A percentile compares a stretch with the other conserved stretches of the same genome.
phyloP scores from a whole-genome alignment of 2,113 vertebrate species.

The Amia ocellicauda region DNA sequence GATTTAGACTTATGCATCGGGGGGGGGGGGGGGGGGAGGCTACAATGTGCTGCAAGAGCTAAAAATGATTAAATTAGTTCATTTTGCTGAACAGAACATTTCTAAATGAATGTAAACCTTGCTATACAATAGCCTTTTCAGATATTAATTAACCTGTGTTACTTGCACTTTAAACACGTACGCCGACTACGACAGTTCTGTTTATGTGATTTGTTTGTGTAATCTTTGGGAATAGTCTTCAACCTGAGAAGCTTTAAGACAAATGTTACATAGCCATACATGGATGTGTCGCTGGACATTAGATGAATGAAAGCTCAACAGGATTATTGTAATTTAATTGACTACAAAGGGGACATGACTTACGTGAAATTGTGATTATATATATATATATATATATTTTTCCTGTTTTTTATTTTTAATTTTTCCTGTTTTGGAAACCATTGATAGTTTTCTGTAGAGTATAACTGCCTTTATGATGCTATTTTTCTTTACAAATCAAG shows the following conservation, averaged over 20 bases:
- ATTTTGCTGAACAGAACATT: neutral
- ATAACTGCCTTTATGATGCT: too few relatives aligned
- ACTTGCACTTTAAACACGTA: neutral
- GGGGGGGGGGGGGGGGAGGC: neutral
- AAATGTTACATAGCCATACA: neutral
- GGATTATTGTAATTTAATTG: too few relatives aligned
- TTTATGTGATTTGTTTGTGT: neutral
- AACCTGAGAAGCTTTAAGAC: neutral
- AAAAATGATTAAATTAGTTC: neutral
- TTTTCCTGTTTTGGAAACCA: neutral
- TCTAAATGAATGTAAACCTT: neutral
- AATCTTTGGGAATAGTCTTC: too few relatives aligned
- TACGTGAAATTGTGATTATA: too few relatives aligned
- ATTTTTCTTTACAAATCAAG: too few relatives aligned
- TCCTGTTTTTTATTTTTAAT: neutral
- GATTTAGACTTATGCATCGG: neutral
- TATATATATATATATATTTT: too few relatives aligned
- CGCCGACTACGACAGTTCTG: neutral
- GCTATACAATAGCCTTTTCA: neutral
- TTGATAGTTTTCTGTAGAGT: too few relatives aligned
- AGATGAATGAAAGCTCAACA: too few relatives aligned
- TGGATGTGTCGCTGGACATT: too few relatives aligned
- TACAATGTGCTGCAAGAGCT: neutral
- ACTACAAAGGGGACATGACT: too few relatives aligned
- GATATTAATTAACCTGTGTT: neutral